phyloP scores from a whole-genome alignment of 1,140 invertebrate species.

The Zaprionus taronus region DNA sequence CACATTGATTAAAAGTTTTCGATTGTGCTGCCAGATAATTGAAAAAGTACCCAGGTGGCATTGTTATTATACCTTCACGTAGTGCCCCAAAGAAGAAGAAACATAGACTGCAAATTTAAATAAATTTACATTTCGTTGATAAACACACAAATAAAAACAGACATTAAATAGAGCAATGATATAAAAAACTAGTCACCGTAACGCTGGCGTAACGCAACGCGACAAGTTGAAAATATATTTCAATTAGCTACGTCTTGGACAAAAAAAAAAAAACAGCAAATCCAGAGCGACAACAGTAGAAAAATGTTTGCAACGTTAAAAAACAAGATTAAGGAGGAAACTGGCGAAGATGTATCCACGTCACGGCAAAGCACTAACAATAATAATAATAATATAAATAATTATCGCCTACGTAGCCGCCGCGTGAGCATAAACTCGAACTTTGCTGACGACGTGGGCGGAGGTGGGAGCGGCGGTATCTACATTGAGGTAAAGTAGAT shows the following conservation, averaged over 20 bases:
- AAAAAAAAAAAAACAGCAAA: slow-evolving; percentile 24
- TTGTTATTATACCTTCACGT: slow-evolving; percentile 35
- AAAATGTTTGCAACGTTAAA: slow-evolving; percentile 88
- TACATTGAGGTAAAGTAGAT: slow-evolving; percentile 60
- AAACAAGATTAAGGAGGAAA: slow-evolving; percentile 91
- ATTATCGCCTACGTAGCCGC: slow-evolving; percentile 86
- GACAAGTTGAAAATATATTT: slow-evolving; percentile 40
- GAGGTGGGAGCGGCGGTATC: slow-evolving; percentile 32
- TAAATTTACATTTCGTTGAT: slow-evolving; percentile 73
- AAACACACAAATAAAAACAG: slow-evolving; percentile 42
- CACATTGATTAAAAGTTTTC: slow-evolving; percentile 1
- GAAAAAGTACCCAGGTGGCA: slow-evolving; percentile 19
- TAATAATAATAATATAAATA: slow-evolving; percentile 79
- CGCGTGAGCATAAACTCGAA: slow-evolving; percentile 87
- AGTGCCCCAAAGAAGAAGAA: slow-evolving; percentile 37
- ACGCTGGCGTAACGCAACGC: slow-evolving; percentile 25
- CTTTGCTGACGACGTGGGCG: slow-evolving; percentile 66
- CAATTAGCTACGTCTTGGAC: slow-evolving; percentile 21
- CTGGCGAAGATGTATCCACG: slow-evolving; percentile 88
- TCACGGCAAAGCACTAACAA: slow-evolving; percentile 52
- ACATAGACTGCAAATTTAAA: slow-evolving; percentile 58
- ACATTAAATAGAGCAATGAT: slow-evolving; percentile 55
- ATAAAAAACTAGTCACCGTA: slow-evolving; percentile 40
- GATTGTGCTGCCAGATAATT: slow-evolving; percentile 17
- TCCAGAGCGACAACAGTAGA: slow-evolving; percentile 26